A percentile compares a stretch with the other conserved stretches of the same genome.
These are phyloP conservation scores for Plagodis dolabraria DNA, from an alignment of 2,888 invertebrate species.

Conservation along the genomic window DNA sequence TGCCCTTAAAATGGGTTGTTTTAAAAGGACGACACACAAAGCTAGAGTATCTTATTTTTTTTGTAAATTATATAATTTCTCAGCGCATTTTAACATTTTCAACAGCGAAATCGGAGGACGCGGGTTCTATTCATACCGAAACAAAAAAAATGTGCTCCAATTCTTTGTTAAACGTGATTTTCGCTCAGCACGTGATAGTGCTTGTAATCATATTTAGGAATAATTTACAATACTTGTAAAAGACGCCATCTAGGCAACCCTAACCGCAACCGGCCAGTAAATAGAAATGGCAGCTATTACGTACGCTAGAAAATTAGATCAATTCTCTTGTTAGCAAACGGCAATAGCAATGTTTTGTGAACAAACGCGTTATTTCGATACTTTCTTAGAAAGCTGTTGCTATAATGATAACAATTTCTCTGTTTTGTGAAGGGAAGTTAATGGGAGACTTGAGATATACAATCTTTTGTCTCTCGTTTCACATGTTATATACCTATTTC, in stretches of 20 bases:
- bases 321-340: conserved; percentile 8
- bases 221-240: too few relatives aligned
- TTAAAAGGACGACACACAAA: too few relatives aligned
- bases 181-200: too few relatives aligned
- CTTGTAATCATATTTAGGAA: too few relatives aligned
- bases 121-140: too few relatives aligned
- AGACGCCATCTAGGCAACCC: background rate
- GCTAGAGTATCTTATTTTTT: too few relatives aligned
- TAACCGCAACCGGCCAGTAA: background rate
- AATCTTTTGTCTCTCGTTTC: background rate
- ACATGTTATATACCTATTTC: background rate
- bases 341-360: conserved; percentile 1
- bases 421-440: background rate
- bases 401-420: conserved; percentile 2
- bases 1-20: too few relatives aligned
- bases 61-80: too few relatives aligned
- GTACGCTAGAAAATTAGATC: conserved; percentile 6
- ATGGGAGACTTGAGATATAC: background rate
- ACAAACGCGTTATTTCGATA: conserved; percentile 2
- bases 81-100: too few relatives aligned
- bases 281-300: conserved; percentile 1
- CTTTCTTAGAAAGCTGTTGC: conserved; percentile 9
- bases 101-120: too few relatives aligned
- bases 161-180: too few relatives aligned
- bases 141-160: too few relatives aligned